A percentile compares a stretch with the other conserved stretches of the same genome.
These are phyloP conservation scores for Zaprionus taronus DNA, from an alignment of 1,140 invertebrate genomes.

Conservation along the genomic window DNA sequence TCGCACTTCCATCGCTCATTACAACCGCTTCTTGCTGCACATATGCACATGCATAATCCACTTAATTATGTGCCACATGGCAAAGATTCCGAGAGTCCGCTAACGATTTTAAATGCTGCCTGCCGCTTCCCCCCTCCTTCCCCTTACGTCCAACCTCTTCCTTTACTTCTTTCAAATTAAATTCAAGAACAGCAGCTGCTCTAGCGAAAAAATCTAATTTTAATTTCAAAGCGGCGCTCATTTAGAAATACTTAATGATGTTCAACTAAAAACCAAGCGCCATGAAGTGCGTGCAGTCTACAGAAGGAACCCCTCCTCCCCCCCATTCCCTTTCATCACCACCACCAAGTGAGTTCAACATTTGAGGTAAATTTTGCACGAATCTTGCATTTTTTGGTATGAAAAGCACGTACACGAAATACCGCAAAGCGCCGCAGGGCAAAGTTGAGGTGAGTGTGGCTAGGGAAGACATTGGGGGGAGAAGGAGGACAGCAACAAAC, in stretches of 20 bases:
- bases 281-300: constrained; percentile 55
- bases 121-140: constrained; percentile 1
- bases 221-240: constrained; percentile 70
- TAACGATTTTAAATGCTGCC: constrained; percentile 57
- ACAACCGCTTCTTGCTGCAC: constrained; percentile 1
- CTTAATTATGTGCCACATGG: constrained; percentile 53
- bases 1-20: neutral
- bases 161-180: constrained; percentile 51
- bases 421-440: constrained; percentile 58
- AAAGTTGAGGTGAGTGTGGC: neutral
- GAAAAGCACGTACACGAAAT: constrained; percentile 65
- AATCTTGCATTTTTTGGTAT: constrained; percentile 52
- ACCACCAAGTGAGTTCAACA: neutral
- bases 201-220: constrained; percentile 57
- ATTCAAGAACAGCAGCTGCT: constrained; percentile 52
- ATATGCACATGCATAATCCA: constrained; percentile 67
- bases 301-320: neutral
- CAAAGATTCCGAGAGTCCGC: constrained; percentile 6
- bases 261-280: constrained; percentile 69
- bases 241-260: constrained; percentile 71
- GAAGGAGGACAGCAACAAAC: constrained; percentile 15
- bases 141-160: neutral
- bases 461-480: neutral
- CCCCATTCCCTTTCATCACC: neutral
- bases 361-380: constrained; percentile 55